Conservation (phyloP, 2,797 vertebrate genomes). For the Echeneis naucrates region DNA sequence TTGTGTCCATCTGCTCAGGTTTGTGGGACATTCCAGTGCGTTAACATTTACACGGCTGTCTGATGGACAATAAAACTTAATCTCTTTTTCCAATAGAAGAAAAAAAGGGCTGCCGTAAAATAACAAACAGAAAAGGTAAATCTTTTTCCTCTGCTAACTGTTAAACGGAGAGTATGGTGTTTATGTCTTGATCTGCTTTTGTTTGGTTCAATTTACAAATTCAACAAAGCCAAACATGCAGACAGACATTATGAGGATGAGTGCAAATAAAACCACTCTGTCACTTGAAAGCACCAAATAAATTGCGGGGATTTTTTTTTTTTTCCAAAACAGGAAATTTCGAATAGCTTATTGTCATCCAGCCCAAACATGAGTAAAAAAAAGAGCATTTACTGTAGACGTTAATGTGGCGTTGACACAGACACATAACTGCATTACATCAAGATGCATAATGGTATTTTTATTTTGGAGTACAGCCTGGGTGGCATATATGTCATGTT, state of each 20-base stretch:
- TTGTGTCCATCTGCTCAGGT: constrained; percentile 75
- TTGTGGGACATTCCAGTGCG: constrained; percentile 76
- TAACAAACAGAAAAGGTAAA: constrained; percentile 38
- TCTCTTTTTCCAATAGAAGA: constrained; percentile 41
- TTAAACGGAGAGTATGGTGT: neutral
- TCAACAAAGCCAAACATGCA: neutral
- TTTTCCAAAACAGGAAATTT: neutral
- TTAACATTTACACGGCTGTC: constrained; percentile 83
- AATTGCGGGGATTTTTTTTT: neutral
- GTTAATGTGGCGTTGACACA: neutral
- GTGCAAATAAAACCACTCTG: neutral
- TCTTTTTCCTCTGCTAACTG: constrained; percentile 25
- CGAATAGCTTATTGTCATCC: neutral
- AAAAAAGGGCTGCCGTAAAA: constrained; percentile 37
- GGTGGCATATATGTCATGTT: neutral
- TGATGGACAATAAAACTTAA: constrained; percentile 69
- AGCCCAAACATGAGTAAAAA: neutral
- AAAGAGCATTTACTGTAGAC: neutral
- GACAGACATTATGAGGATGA: too few relatives aligned
- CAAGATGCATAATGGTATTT: neutral
- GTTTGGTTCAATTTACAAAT: neutral
- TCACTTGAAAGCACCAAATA: neutral
- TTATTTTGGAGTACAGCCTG: neutral
- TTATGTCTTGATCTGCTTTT: neutral
- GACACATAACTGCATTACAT: neutral